Conservation (phyloP, 2,888 invertebrate species). For the Watsonalla cultraria region DNA sequence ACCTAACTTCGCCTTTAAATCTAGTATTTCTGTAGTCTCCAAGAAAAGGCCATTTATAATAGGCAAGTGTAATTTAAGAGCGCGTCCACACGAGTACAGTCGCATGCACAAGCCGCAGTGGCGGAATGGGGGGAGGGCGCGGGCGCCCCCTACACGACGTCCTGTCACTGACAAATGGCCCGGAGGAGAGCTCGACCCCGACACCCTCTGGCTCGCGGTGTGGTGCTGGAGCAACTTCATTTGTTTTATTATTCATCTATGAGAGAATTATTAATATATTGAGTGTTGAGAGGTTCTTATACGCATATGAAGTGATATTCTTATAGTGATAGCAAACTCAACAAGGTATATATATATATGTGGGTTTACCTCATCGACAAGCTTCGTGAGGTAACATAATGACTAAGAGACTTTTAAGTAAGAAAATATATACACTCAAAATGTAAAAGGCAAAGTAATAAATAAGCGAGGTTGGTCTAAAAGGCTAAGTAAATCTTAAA, state of each 20-base stretch:
- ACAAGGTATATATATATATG: too few species aligned
- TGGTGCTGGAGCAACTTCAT: constrained; percentile 16
- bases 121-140: constrained; percentile 49
- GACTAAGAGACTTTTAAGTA: too few species aligned
- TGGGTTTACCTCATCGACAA: too few species aligned
- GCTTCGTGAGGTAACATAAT: too few species aligned
- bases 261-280: neutral
- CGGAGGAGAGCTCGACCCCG: constrained; percentile 71
- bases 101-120: constrained; percentile 56
- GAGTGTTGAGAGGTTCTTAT: neutral
- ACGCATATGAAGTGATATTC: neutral
- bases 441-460: too few species aligned
- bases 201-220: constrained; percentile 58
- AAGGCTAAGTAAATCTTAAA: too few species aligned
- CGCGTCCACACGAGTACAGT: constrained; percentile 47
- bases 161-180: constrained; percentile 78
- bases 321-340: neutral
- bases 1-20: neutral
- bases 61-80: constrained; percentile 27
- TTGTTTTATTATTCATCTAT: constrained; percentile 5
- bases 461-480: too few species aligned
- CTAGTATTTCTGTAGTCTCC: neutral
- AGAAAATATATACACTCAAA: too few species aligned
- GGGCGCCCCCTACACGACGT: constrained; percentile 52
- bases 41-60: constrained; percentile 20